These are phyloP conservation scores for Oryctolagus cuniculus DNA, from an alignment of 2,113 vertebrate genomes.

Conservation along the genomic window DNA sequence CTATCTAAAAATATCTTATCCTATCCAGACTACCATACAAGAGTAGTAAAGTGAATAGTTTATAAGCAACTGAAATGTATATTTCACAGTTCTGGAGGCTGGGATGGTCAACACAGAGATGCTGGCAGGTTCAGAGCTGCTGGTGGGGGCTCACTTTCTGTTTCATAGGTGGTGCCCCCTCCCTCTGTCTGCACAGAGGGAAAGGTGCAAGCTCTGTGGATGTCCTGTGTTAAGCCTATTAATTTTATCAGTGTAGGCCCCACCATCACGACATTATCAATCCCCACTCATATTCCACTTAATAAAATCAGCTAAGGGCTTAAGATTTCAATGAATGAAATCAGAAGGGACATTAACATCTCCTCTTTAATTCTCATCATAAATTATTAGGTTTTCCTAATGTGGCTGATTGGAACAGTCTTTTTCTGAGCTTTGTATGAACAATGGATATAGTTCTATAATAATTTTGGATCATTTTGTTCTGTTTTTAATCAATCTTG, in stretches of 20 bases:
- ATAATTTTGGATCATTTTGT: not conserved
- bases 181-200: too few relatives aligned
- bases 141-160: not conserved
- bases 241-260: not conserved
- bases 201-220: not conserved
- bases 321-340: not conserved
- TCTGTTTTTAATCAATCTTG: not conserved
- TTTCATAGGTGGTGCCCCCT: not conserved
- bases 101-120: not conserved
- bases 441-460: not conserved
- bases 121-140: not conserved
- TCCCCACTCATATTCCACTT: not conserved
- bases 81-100: not conserved
- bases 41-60: not conserved
- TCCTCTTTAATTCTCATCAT: not conserved
- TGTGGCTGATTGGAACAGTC: not conserved
- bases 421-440: not conserved
- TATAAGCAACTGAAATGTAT: not conserved
- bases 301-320: rapidly evolving
- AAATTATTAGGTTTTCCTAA: not conserved
- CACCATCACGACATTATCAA: too few relatives aligned
- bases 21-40: not conserved
- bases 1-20: not conserved
- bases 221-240: not conserved
- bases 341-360: not conserved